Evolutionary conservation across 2,888 invertebrate species (phyloP), one percentile per base, ranked within the genome.

Genomic region (Drepanosiphum platanoidis): DNA sequence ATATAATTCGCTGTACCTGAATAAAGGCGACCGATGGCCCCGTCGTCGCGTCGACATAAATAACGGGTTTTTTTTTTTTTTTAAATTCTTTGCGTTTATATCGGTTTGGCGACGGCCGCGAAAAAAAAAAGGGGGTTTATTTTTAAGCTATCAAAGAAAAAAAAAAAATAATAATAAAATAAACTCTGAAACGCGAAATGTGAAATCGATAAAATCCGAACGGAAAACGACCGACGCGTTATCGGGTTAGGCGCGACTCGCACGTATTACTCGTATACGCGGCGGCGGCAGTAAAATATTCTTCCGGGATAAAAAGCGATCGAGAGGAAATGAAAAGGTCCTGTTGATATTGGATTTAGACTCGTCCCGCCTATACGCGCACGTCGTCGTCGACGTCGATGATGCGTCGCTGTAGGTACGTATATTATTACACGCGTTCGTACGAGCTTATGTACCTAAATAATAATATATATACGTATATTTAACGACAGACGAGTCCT

Each of bases 311-410:
- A 52, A 80, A 80, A 80, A 80, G 52, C 68, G 46, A 58, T 70
- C 70, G 52, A 80, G 68, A 70, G 80, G 68, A 80, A 80, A 80
- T 70, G 68, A 80, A 80, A 80, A 80, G 46, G 80, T 80, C 80
- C 52, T 36, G 39, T 77, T 61, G 77, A 39, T 77, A 68, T 80
- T 80, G 79, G 79, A 80, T 52, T 80, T 80, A 80, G 32, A 46
- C n/a, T 80, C 34, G 64, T 18, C 79, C 46, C 15, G 32, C 18
- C 0, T 7, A 8, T 52, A 61, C 61, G 22, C 1, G 9, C 8
- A n/a, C n/a, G n/a, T 61, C 42, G 22, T 27, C 22, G 61, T 27
- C n/a, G 22, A 27, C 27, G 27, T 22, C 27, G 11, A 42, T 42
- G 42, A n/a, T 27, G 61, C 61, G 9, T 2, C 61, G 9, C 22